These are phyloP conservation scores for Neocrepidodera transversa DNA, from an alignment of 2,888 invertebrate species.

Conservation along the genomic window DNA sequence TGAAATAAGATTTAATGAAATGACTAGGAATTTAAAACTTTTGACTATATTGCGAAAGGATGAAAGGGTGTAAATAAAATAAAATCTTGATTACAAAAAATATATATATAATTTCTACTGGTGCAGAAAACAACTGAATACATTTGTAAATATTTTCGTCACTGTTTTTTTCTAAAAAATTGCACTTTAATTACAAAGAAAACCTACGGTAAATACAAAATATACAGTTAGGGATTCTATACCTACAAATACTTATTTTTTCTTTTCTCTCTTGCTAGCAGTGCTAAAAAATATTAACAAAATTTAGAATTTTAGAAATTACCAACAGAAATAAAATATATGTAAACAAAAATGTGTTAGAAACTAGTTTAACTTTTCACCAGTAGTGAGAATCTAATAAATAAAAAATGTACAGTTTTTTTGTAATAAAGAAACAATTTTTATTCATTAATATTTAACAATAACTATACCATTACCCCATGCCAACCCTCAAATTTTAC, in stretches of 20 bases:
- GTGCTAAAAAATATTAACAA: conserved; percentile 53
- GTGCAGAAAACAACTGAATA: conserved; percentile 51
- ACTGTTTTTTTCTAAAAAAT: conserved; percentile 46
- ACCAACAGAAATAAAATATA: conserved; percentile 55
- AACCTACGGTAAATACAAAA: conserved; percentile 46
- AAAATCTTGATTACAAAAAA: conserved; percentile 51
- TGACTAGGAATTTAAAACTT: too few relatives aligned
- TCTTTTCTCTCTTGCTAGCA: too few relatives aligned
- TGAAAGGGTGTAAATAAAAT: conserved; percentile 37
- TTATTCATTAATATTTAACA: conserved; percentile 50
- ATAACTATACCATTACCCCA: conserved; percentile 51
- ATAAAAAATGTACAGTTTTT: conserved; percentile 53
- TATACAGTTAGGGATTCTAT: conserved; percentile 42
- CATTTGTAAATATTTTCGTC: conserved; percentile 53
- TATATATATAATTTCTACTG: conserved; percentile 56
- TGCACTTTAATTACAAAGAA: conserved; percentile 51
- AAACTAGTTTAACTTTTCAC: conserved; percentile 51
- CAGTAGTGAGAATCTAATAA: conserved; percentile 54
- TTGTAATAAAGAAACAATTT: conserved; percentile 51
- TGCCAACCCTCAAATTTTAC: conserved; percentile 53
- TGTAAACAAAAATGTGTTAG: conserved; percentile 52
- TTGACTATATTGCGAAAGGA: neutral
- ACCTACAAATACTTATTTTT: conserved; percentile 40
- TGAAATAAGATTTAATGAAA: too few relatives aligned
- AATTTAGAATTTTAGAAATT: conserved; percentile 46